Conservation (phyloP, 2,888 invertebrate genomes). For the Drosophila bunnanda region DNA sequence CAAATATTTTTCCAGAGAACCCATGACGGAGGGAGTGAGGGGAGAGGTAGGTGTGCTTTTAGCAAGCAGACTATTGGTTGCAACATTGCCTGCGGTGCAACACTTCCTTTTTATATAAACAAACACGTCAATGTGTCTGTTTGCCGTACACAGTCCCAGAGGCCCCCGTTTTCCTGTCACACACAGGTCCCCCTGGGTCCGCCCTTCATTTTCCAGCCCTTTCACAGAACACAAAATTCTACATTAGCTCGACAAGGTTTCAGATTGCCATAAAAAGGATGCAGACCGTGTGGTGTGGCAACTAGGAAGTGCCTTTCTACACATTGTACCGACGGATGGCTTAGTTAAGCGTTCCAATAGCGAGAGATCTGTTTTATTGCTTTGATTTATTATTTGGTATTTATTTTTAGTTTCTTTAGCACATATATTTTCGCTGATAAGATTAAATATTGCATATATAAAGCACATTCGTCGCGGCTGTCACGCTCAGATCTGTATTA, state of each 20-base stretch:
- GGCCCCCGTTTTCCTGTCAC: conserved; percentile 1
- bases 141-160: neutral
- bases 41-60: neutral
- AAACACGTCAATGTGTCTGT: conserved; percentile 74
- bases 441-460: conserved; percentile 3
- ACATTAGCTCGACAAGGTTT: conserved; percentile 74
- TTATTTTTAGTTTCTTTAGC: conserved; percentile 4
- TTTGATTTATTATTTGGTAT: conserved; percentile 8
- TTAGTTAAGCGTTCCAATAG: neutral
- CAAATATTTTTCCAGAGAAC: conserved; percentile 68
- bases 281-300: neutral
- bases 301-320: conserved; percentile 28
- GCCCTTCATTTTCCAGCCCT: conserved; percentile 23
- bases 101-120: conserved; percentile 78
- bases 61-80: conserved; percentile 54
- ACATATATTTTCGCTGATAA: neutral
- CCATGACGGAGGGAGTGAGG: neutral
- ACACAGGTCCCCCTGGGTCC: conserved; percentile 6
- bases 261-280: conserved; percentile 61
- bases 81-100: conserved; percentile 65
- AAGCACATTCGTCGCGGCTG: conserved; percentile 45
- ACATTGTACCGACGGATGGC: conserved; percentile 3
- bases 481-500: conserved; percentile 63
- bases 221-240: conserved; percentile 48
- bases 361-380: neutral